phyloP scores from a whole-genome alignment of 1,140 invertebrate genomes.

The Euura lappo region DNA sequence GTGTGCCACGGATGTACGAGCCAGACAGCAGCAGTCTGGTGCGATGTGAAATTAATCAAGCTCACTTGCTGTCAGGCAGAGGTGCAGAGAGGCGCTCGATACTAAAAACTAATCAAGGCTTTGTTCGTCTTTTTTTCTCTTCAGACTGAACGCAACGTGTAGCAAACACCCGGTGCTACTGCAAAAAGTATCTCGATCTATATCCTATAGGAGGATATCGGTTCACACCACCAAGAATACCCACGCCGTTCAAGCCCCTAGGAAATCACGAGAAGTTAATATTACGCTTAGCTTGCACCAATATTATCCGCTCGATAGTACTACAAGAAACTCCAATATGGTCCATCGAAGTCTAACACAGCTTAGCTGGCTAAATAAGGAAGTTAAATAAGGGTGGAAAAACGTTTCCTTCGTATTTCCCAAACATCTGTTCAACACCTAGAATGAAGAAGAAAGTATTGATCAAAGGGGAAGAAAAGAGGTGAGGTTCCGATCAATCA shows the following conservation, averaged over 20 bases:
- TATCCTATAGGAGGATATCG: not conserved
- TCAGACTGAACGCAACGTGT: not conserved
- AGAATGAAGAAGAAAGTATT: too few relatives aligned
- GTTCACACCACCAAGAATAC: not conserved
- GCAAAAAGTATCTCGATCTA: not conserved
- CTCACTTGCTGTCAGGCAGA: not conserved
- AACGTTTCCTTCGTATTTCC: too few relatives aligned
- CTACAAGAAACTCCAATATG: not conserved
- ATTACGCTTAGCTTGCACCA: not conserved
- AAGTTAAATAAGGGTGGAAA: too few relatives aligned
- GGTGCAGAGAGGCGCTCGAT: not conserved
- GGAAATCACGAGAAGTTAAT: not conserved
- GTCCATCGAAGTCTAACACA: too few relatives aligned
- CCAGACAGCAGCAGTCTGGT: not conserved
- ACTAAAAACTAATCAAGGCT: conserved; percentile 5
- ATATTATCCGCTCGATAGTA: not conserved
- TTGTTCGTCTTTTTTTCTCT: not conserved
- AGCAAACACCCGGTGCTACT: not conserved
- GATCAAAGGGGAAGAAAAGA: too few relatives aligned
- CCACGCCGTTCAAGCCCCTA: not conserved
- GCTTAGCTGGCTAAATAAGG: too few relatives aligned
- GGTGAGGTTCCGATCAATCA: too few relatives aligned
- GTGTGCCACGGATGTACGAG: not conserved
- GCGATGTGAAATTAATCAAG: conserved; percentile 7
- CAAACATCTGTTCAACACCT: too few relatives aligned